Evolutionary conservation across 2,113 vertebrate genomes (phyloP), one percentile per base, ranked within the genome.

Genomic region (Poeciliopsis occidentalis): DNA sequence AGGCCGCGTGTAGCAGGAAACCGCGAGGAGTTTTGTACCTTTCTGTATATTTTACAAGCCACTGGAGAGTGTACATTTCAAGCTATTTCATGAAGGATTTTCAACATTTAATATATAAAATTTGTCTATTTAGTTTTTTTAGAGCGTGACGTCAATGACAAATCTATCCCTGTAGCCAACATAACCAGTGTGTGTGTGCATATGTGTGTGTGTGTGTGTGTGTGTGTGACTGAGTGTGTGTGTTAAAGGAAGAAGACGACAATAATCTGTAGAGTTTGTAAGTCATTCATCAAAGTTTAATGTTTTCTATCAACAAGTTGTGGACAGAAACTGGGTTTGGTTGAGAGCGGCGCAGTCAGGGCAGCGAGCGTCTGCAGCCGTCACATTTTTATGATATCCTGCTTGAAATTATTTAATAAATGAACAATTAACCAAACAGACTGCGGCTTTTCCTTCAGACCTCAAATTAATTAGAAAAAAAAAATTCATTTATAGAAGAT

Each of bases 31-130:
- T 73, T 93, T 92, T 87, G 89, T 92, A 92, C 80, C 84, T 92
- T 89, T 93, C 85, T 95, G 91, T 82, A 93, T 89, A 92, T 94
- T 91, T 91, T 90, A 85, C 90, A 90, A 74, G 88, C 83, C 70
- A 88, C 90, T 83, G 92, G 86, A 91, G 89, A 92, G 87, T 91
- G 92, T 93, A 95, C 67, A 94, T 91, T 85, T 93, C 75, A 89
- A 90, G 78, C 90, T 91, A 91, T 93, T 94, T 94, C 88, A 89
- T 85, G 91, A 93, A 93, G 93, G 93, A 94, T 92, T 94, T 94
- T 91, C 83, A 94, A 94, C 90, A 92, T 94, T 93, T 94, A 95
- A 94, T 94, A 95, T 95, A 95, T 94, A 84, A 87, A 92, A 93
- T 93, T 93, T 93, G 90, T 93, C 92, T 94, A 92, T 93, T 94